Base-by-base conservation (phyloP, 2,888 invertebrate species). In the Euspilapteryx auroguttella region DNA sequence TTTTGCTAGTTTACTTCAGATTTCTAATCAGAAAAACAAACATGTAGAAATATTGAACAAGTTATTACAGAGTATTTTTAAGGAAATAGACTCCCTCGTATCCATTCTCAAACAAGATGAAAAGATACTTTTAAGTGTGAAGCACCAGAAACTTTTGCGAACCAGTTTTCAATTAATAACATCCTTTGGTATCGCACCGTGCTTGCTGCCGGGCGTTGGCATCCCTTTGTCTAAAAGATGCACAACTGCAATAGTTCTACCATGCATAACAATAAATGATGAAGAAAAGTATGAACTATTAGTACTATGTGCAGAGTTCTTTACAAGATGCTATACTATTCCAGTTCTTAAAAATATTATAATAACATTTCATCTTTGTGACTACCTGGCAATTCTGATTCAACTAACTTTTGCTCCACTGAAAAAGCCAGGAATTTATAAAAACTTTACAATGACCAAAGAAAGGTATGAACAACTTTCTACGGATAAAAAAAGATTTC, bases 361-460 rank as follows among this genome's bases (percentile, higher is more conserved):
- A 34, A 38, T 82, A 32, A 61, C 80, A 27, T 56, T 80, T 37
- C 75, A 79, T 59, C 49, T 84, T 31, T 71, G 75, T 47, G 79
- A 80, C 49, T 65, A 87, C 37, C 55, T 90, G 28, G 83, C 84
- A 31, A 81, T 80, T 3, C 55, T 88, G 14, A 79, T 87, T 40
- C 89, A 89, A 55, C 57, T 89, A 27, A 68, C 81, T 14, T 81
- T 81, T 65, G 83, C 83, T 21, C 85, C 85, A 5, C 45, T 87
- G 17, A 80, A 78, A 35, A 80, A 83, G 56, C 82, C 86, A 31
- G 56, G 68, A 1, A 38, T 37, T 6, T 71, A 71, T 32, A 32
- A 39, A 3, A 45, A 52, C 30, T 61, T 79, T 49, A 42, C 44
- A 26, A 84, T 86, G 81, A 80, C 84, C 1, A 39, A 57, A 39